phyloP scores from a whole-genome alignment of 2,113 vertebrate genomes.

The Acrocephalus kingi region DNA sequence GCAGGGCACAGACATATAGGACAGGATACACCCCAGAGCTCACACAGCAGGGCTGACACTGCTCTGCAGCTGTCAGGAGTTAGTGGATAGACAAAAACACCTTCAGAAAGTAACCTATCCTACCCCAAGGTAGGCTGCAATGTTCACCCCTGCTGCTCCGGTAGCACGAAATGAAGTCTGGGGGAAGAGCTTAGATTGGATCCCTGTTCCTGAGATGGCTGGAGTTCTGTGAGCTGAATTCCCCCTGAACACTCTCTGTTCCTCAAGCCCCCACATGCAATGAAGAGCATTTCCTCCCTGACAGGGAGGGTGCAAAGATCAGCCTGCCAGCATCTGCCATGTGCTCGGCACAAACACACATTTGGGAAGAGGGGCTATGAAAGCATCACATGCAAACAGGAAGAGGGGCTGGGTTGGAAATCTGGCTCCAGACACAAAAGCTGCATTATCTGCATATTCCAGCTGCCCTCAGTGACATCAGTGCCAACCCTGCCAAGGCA shows the following conservation, averaged over 20 bases:
- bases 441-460: background rate
- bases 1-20: background rate
- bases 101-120: background rate
- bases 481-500: background rate
- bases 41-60: background rate
- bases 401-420: background rate
- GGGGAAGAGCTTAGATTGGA: background rate
- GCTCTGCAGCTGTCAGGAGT: background rate
- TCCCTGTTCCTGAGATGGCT: background rate
- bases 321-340: background rate
- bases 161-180: rapidly evolving
- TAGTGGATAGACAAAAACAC: background rate
- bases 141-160: background rate
- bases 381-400: background rate
- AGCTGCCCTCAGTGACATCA: background rate
- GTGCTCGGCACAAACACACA: background rate
- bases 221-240: background rate
- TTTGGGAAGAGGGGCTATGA: background rate
- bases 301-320: background rate
- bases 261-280: background rate
- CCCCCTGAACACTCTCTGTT: background rate
- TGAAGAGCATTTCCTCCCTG: background rate
- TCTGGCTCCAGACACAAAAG: background rate
- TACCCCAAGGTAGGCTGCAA: background rate
- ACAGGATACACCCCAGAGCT: background rate